Conservation (phyloP, 2,113 vertebrate species). For the Salminus brasiliensis region DNA sequence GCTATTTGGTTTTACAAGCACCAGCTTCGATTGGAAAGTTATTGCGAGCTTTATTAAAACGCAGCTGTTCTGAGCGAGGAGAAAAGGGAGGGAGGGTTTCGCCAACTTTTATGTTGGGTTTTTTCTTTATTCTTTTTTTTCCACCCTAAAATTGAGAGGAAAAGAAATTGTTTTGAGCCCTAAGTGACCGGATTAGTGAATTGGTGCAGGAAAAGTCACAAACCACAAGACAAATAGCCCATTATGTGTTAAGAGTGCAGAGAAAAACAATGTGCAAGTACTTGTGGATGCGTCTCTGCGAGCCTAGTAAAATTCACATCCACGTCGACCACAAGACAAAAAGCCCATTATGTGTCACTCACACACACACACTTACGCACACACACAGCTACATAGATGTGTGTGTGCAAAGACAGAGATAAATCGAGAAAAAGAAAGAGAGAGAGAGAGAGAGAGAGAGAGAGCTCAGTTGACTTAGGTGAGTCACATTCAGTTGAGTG, state of each 20-base stretch:
- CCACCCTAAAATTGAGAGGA: background rate
- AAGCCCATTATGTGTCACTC: background rate
- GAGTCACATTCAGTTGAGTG: constrained; percentile 61
- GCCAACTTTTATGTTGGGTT: no score
- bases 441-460: no score
- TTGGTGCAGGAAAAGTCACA: no score
- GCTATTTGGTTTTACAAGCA: constrained; percentile 61
- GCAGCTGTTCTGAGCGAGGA: constrained; percentile 53
- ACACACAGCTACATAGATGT: background rate
- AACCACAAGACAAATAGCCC: constrained; percentile 56
- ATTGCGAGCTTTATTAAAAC: constrained; percentile 55
- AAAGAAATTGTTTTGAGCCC: background rate
- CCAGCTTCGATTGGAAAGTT: constrained; percentile 55
- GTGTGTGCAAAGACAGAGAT: no score
- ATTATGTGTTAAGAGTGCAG: constrained; percentile 40
- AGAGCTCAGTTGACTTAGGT: constrained; percentile 43
- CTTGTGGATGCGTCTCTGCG: background rate
- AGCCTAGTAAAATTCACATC: background rate
- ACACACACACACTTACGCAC: background rate
- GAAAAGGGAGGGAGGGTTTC: background rate
- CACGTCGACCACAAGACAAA: background rate
- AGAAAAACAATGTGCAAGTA: background rate
- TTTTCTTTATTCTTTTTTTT: background rate
- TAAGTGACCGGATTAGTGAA: constrained; percentile 6
- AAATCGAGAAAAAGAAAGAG: no score